A percentile compares a stretch with the other conserved stretches of the same genome.
These are phyloP conservation scores for Orestias chungarensis DNA, from an alignment of 2,797 vertebrate genomes.

Conservation along the genomic window DNA sequence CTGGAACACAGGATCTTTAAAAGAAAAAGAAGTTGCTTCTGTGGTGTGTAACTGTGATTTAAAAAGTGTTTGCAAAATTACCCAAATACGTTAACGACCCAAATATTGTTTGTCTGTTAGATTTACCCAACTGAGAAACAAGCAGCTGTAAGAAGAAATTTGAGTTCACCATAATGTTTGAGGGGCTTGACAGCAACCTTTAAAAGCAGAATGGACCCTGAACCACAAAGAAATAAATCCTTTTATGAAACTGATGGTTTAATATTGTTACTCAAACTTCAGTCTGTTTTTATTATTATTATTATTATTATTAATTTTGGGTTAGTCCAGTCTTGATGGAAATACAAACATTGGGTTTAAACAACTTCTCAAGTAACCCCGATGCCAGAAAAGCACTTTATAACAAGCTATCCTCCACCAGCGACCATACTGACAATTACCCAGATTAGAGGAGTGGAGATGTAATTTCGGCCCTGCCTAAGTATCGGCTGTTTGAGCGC, in stretches of 20 bases:
- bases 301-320: too few relatives aligned
- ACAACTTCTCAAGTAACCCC: background rate
- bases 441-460: constrained; percentile 59
- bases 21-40: too few relatives aligned
- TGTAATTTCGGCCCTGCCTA: constrained; percentile 63
- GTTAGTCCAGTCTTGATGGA: background rate
- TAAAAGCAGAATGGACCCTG: background rate
- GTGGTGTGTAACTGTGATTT: background rate
- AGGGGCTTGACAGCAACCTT: background rate
- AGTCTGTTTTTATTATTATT: background rate
- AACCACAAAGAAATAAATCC: background rate
- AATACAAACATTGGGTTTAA: background rate
- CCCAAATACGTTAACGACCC: background rate
- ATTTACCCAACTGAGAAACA: background rate
- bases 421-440: constrained; percentile 70
- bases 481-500: constrained; percentile 58
- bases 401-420: constrained; percentile 31
- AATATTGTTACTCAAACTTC: background rate
- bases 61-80: background rate
- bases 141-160: background rate
- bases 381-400: constrained; percentile 13
- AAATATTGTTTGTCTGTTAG: background rate
- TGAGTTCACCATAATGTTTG: background rate
- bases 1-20: too few relatives aligned
- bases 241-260: background rate